phyloP scores from a whole-genome alignment of 1,140 invertebrate genomes.

The Atta colombica region DNA sequence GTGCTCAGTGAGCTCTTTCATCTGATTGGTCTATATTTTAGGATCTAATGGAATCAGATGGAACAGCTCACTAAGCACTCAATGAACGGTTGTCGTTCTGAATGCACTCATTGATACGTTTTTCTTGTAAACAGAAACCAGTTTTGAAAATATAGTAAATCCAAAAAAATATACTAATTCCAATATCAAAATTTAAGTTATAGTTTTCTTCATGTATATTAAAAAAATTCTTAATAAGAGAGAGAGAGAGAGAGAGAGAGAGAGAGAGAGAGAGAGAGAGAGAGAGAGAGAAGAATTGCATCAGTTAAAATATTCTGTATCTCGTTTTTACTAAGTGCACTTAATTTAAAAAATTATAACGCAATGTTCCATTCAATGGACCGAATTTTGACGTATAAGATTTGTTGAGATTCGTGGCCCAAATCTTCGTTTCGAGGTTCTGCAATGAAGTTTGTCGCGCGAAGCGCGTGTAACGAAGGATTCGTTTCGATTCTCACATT shows the following conservation, averaged over 20 bases:
- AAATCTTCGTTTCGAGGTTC: neutral
- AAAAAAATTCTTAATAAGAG: neutral
- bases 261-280: neutral
- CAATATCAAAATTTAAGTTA: neutral
- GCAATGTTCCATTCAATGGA: neutral
- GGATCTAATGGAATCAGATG: too few relatives aligned
- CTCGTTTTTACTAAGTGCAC: neutral
- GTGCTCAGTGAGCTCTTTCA: too few relatives aligned
- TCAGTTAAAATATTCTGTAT: neutral
- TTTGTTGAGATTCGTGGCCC: neutral
- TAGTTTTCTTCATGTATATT: neutral
- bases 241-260: too few relatives aligned
- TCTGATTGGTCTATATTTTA: too few relatives aligned
- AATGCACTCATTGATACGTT: neutral
- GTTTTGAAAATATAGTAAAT: neutral
- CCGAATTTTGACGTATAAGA: neutral
- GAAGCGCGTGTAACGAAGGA: constrained; percentile 53
- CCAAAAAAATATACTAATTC: neutral
- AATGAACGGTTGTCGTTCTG: too few relatives aligned
- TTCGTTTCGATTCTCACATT: constrained; percentile 84
- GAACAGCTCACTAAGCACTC: too few relatives aligned
- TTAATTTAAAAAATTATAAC: neutral
- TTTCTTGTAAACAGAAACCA: neutral
- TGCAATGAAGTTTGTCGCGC: constrained; percentile 12
- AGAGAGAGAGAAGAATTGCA: neutral